Evolutionary conservation across 2,797 vertebrate genomes (phyloP).

Genomic region (Pipistrellus kuhlii): DNA sequence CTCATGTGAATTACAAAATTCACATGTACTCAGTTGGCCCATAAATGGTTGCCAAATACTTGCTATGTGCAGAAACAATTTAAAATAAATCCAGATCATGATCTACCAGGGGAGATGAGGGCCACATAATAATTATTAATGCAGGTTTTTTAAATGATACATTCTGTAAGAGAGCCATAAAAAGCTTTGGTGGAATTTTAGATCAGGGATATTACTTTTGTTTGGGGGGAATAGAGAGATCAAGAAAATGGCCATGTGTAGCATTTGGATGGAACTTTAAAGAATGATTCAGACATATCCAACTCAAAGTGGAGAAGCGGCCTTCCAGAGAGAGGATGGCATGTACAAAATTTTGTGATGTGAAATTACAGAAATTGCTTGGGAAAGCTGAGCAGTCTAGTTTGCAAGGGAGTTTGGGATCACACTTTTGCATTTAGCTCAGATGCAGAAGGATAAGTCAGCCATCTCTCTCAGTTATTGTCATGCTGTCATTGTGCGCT

Average conservation of each 20-base stretch:
- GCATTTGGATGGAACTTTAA: not conserved
- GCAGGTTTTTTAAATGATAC: not conserved
- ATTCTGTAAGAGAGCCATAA: not conserved
- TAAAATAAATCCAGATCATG: slow-evolving; percentile 37
- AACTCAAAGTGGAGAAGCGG: not conserved
- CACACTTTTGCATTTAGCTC: not conserved
- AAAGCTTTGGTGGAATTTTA: not conserved
- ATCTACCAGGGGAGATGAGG: not conserved
- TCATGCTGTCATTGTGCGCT: not conserved
- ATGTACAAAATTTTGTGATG: not conserved
- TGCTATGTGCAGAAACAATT: not conserved
- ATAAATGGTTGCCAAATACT: not conserved
- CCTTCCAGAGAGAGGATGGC: not conserved
- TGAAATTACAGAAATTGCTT: not conserved
- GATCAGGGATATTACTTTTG: not conserved
- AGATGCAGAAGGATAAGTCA: not conserved
- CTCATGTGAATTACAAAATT: not conserved
- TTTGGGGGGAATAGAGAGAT: not conserved
- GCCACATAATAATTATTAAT: not conserved
- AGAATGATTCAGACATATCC: not conserved
- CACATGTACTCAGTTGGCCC: not conserved
- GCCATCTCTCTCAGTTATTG: not conserved
- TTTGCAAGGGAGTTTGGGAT: not conserved
- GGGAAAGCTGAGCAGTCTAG: not conserved
- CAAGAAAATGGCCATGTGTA: not conserved